Evolutionary conservation across 1,140 invertebrate species (phyloP).

Genomic region (Galendromus occidentalis): DNA sequence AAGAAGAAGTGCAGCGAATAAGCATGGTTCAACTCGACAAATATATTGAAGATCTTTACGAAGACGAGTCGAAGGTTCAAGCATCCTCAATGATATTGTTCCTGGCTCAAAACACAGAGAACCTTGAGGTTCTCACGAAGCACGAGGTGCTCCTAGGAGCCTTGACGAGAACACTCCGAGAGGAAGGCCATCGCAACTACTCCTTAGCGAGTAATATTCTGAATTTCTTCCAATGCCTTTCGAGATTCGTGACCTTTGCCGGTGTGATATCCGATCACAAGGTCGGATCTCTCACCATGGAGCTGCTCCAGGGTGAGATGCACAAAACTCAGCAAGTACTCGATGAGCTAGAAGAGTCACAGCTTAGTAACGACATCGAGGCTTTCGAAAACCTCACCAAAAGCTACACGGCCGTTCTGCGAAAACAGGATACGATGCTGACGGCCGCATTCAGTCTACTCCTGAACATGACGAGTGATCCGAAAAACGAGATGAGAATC

Average conservation of each 20-base stretch:
- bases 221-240: slow-evolving; percentile 5
- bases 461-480: neutral
- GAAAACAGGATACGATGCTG: slow-evolving; percentile 4
- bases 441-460: neutral
- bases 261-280: neutral
- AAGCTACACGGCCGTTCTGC: neutral
- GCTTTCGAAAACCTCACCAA: slow-evolving; percentile 6
- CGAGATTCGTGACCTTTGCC: neutral
- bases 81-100: slow-evolving; percentile 7
- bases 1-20: neutral
- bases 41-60: neutral
- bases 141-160: slow-evolving; percentile 1
- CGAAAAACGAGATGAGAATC: neutral
- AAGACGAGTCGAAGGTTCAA: neutral
- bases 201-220: neutral
- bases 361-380: neutral
- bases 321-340: neutral
- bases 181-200: neutral
- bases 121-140: neutral
- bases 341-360: neutral
- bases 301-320: neutral
- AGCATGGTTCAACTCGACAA: slow-evolving; percentile 4
- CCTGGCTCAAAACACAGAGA: slow-evolving; percentile 6
- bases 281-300: slow-evolving; percentile 5
- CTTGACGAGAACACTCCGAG: neutral